A percentile compares a stretch with the other conserved stretches of the same genome.
Conservation (phyloP, 2,113 vertebrate genomes). For the Hymenochirus boettgeri region DNA sequence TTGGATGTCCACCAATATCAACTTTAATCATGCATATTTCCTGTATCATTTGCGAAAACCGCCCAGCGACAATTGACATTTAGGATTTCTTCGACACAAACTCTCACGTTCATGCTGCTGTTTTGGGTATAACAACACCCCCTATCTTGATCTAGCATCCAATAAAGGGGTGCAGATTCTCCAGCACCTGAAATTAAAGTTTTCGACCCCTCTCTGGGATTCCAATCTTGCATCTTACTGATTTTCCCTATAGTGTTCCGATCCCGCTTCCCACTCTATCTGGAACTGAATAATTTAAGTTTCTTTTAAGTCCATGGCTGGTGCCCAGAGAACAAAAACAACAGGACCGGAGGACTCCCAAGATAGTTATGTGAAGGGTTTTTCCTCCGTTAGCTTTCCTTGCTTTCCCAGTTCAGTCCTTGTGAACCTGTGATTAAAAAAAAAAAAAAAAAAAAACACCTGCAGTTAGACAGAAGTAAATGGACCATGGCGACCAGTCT, state of each 20-base stretch:
- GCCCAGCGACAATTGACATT: conserved; percentile 97
- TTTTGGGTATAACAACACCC: conserved; percentile 91
- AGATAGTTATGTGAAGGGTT: conserved; percentile 17
- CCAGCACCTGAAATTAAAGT: conserved; percentile 89
- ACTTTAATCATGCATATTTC: conserved; percentile 99
- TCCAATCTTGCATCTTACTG: conserved; percentile 87
- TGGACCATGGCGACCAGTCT: conserved; percentile 46
- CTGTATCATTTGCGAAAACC: conserved; percentile 95
- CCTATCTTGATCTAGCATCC: conserved; percentile 91
- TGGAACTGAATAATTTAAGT: conserved; percentile 94
- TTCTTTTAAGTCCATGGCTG: conserved; percentile 91
- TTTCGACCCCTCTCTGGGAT: conserved; percentile 68
- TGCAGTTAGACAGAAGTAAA: conserved; percentile 58
- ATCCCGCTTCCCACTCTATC: conserved; percentile 95
- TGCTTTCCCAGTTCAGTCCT: conserved; percentile 55
- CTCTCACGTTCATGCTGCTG: conserved; percentile 93
- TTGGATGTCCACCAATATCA: conserved; percentile 96
- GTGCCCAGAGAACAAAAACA: conserved; percentile 92
- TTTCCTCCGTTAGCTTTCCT: neutral
- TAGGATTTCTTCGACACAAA: conserved; percentile 85
- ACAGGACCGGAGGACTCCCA: conserved; percentile 91
- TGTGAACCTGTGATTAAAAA: conserved; percentile 72
- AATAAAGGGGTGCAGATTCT: conserved; percentile 92
- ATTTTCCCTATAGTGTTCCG: conserved; percentile 95
- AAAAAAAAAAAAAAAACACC: conserved; percentile 65